phyloP scores from a whole-genome alignment of 2,113 vertebrate species.

The Halcyon malimbica region DNA sequence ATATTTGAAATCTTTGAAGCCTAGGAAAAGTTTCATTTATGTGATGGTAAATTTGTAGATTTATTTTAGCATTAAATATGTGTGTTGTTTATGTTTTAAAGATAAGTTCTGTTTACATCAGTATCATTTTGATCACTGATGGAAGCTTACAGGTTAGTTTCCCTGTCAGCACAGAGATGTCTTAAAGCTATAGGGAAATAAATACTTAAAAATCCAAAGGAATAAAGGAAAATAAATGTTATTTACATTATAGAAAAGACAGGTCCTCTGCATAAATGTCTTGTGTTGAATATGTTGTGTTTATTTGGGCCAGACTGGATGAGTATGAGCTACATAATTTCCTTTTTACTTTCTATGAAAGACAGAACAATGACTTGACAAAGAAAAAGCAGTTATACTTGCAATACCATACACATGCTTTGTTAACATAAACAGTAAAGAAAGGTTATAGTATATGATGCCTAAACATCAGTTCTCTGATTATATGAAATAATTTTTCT shows the following conservation, averaged over 20 bases:
- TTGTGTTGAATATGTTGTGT: not conserved
- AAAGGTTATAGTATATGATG: not conserved
- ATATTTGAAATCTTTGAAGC: not conserved
- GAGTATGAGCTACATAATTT: not conserved
- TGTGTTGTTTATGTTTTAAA: not conserved
- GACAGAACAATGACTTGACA: not conserved
- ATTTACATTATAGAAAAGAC: not conserved
- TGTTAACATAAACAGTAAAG: not conserved
- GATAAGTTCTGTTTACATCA: not conserved
- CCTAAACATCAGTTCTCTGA: not conserved
- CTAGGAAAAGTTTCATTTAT: not conserved
- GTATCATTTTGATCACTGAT: not conserved
- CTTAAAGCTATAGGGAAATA: not conserved
- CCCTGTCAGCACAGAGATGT: not conserved
- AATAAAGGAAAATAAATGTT: not conserved
- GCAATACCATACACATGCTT: accelerated
- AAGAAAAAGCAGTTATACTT: not conserved
- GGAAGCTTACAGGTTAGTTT: not conserved
- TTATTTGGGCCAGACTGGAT: not conserved
- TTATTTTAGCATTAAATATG: not conserved
- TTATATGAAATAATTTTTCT: not conserved
- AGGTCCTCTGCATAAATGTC: not conserved
- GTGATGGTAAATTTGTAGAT: not conserved
- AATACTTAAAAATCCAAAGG: not conserved
- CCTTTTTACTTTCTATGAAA: not conserved